Conservation (phyloP, 1,140 invertebrate genomes). For the Drosophila yakuba region DNA sequence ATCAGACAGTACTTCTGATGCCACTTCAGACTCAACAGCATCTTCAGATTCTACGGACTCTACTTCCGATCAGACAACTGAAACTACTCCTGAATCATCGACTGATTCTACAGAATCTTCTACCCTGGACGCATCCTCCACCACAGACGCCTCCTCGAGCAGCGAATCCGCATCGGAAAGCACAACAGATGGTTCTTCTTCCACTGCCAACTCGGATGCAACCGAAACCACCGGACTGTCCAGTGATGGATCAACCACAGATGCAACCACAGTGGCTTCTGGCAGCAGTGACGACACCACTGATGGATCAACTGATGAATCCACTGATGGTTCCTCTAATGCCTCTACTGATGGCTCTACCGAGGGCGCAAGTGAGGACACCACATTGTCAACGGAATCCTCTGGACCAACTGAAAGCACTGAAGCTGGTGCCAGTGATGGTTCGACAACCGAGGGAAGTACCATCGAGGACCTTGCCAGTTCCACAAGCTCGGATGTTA, state of each 20-base stretch:
- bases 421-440: constrained; percentile 23
- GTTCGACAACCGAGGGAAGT: constrained; percentile 52
- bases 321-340: constrained; percentile 26
- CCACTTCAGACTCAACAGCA: constrained; percentile 45
- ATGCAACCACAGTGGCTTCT: constrained; percentile 10
- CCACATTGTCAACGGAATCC: constrained; percentile 3
- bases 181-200: constrained; percentile 13
- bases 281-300: constrained; percentile 9
- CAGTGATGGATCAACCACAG: constrained; percentile 36
- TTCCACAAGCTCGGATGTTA: constrained; percentile 33
- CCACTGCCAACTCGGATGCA: constrained; percentile 14
- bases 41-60: constrained; percentile 50
- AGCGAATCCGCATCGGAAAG: constrained; percentile 15
- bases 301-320: constrained; percentile 2
- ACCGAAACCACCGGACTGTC: constrained; percentile 11
- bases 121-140: constrained; percentile 15
- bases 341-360: constrained; percentile 22
- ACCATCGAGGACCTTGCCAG: constrained; percentile 42
- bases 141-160: constrained; percentile 15
- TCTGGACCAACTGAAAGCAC: constrained; percentile 47
- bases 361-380: not conserved
- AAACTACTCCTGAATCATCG: constrained; percentile 37
- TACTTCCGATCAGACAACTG: constrained; percentile 52
- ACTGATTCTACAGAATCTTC: constrained; percentile 49
- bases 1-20: constrained; percentile 52